phyloP scores from a whole-genome alignment of 1,140 invertebrate genomes.

The Limonius californicus region DNA sequence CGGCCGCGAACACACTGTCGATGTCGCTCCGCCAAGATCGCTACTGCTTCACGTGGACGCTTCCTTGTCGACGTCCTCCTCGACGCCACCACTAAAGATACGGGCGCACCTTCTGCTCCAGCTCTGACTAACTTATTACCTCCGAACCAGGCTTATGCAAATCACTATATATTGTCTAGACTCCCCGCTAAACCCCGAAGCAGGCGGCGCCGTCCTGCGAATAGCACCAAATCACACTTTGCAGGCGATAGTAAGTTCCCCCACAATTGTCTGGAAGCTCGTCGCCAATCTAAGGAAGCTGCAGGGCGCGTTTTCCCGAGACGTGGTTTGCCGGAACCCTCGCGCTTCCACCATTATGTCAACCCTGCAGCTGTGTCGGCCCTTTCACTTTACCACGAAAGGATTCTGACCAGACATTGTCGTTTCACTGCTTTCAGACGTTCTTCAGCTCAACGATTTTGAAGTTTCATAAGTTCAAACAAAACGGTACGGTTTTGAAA shows the following conservation, averaged over 20 bases:
- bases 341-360: neutral
- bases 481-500: too few species aligned
- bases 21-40: slow-evolving; percentile 45
- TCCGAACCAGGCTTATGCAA: neutral
- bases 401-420: too few species aligned
- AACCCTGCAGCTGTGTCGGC: too few species aligned
- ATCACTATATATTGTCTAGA: slow-evolving; percentile 1
- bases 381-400: too few species aligned
- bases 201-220: slow-evolving; percentile 9
- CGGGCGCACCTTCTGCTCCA: neutral
- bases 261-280: neutral
- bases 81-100: slow-evolving; percentile 42
- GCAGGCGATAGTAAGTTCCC: neutral
- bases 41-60: slow-evolving; percentile 42
- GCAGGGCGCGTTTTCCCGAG: neutral
- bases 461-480: too few species aligned
- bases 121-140: slow-evolving; percentile 5
- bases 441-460: too few species aligned
- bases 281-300: neutral
- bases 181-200: slow-evolving; percentile 2
- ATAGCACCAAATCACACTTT: slow-evolving; percentile 1
- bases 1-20: slow-evolving; percentile 34
- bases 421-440: too few species aligned
- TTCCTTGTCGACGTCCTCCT: slow-evolving; percentile 44
- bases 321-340: neutral